A percentile compares a stretch with the other conserved stretches of the same genome.
Conservation (phyloP, 2,888 invertebrate genomes). For the Tachina grossa region DNA sequence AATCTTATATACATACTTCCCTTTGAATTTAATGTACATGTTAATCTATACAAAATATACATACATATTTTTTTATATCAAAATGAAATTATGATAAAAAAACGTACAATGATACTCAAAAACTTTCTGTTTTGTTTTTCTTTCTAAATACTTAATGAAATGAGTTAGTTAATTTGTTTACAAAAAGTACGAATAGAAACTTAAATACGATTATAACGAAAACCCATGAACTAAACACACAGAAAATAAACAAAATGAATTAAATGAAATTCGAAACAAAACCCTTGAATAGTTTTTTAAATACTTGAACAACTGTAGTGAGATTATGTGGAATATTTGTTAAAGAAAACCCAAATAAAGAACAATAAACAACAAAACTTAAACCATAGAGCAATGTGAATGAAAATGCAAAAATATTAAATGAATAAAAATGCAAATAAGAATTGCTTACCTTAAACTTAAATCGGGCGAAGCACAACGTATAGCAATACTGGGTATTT, state of each 20-base stretch:
- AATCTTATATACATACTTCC: slow-evolving; percentile 38
- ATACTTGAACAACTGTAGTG: slow-evolving; percentile 46
- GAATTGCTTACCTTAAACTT: slow-evolving; percentile 89
- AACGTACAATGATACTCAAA: slow-evolving; percentile 9
- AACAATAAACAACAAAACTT: neutral
- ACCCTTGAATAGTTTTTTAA: slow-evolving; percentile 1
- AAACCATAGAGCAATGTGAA: slow-evolving; percentile 29
- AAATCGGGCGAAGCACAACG: slow-evolving; percentile 97
- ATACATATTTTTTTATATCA: slow-evolving; percentile 1
- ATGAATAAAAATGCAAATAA: slow-evolving; percentile 39
- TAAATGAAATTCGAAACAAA: slow-evolving; percentile 7
- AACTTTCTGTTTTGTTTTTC: neutral
- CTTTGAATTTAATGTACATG: slow-evolving; percentile 30
- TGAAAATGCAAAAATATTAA: slow-evolving; percentile 41
- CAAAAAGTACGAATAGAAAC: slow-evolving; percentile 23
- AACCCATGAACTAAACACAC: slow-evolving; percentile 16
- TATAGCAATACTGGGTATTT: slow-evolving; percentile 92
- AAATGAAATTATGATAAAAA: slow-evolving; percentile 7
- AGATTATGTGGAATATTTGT: slow-evolving; percentile 34
- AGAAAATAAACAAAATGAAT: slow-evolving; percentile 11
- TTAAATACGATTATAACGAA: slow-evolving; percentile 39
- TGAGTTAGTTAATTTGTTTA: slow-evolving; percentile 31
- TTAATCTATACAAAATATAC: neutral
- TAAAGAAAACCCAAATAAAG: slow-evolving; percentile 5
- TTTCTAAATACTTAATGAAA: slow-evolving; percentile 34